A percentile compares a stretch with the other conserved stretches of the same genome.
Evolutionary conservation across 2,113 vertebrate species (phyloP).

Genomic region (Micromys minutus): DNA sequence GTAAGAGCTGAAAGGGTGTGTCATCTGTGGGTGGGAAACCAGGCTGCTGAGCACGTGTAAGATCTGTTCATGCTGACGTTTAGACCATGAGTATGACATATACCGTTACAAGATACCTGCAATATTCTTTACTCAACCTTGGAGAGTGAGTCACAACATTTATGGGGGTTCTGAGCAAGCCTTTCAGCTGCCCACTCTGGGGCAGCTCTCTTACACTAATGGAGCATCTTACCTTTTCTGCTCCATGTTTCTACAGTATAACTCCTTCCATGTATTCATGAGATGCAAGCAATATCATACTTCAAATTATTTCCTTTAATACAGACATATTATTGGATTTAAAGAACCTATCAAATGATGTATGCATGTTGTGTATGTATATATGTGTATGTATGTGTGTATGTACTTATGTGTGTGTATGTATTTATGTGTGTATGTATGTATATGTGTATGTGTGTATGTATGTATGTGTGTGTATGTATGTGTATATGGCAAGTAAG

Average conservation of each 20-base stretch:
- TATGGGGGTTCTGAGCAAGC: not conserved
- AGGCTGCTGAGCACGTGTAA: accelerated
- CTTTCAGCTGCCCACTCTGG: accelerated
- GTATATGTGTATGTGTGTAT: accelerated
- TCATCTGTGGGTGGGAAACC: not conserved
- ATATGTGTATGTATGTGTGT: accelerated
- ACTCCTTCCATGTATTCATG: not conserved
- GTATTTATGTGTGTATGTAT: accelerated
- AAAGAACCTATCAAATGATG: not conserved
- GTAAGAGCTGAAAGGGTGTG: accelerated
- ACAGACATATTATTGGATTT: not conserved
- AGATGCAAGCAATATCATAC: not conserved
- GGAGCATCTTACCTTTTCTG: not conserved
- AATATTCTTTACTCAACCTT: not conserved
- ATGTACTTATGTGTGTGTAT: accelerated
- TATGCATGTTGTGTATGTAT: not conserved
- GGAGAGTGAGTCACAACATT: not conserved
- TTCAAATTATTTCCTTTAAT: not conserved
- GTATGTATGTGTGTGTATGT: accelerated
- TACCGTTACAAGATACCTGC: accelerated
- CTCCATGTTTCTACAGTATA: no score
- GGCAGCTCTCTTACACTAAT: accelerated
- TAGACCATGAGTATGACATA: accelerated
- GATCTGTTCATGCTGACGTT: not conserved
- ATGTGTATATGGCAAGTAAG: no score